These are phyloP conservation scores for Oncorhynchus kisutch DNA, from an alignment of 2,113 vertebrate species.

Conservation along the genomic window DNA sequence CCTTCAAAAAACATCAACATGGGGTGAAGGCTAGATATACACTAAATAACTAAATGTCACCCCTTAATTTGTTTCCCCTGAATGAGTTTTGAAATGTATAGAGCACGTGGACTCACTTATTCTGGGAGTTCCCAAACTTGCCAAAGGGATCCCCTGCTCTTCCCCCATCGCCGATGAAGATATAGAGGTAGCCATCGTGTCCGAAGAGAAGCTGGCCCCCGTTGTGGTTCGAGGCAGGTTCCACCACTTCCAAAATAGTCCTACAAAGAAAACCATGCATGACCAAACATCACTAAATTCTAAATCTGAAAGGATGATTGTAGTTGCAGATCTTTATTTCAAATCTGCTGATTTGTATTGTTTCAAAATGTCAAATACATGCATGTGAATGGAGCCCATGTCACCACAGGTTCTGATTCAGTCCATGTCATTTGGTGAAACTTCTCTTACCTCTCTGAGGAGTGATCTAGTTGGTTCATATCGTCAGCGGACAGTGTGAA, in stretches of 20 bases:
- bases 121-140: slow-evolving; percentile 82
- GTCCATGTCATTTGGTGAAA: neutral
- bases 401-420: neutral
- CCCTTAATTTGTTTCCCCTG: too few species aligned
- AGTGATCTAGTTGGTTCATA: slow-evolving; percentile 76
- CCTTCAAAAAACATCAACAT: too few species aligned
- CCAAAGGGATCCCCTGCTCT: slow-evolving; percentile 81
- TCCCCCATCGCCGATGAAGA: slow-evolving; percentile 82
- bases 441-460: slow-evolving; percentile 73
- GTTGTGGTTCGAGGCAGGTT: slow-evolving; percentile 83
- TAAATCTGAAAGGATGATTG: too few species aligned
- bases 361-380: neutral
- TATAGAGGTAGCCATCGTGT: slow-evolving; percentile 77
- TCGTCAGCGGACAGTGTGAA: slow-evolving; percentile 72
- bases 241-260: slow-evolving; percentile 75
- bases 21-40: too few species aligned
- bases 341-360: neutral
- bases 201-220: slow-evolving; percentile 82
- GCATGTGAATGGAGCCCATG: neutral
- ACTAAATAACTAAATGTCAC: too few species aligned
- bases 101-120: slow-evolving; percentile 69
- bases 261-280: slow-evolving; percentile 42
- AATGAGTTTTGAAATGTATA: neutral
- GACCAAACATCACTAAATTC: neutral
- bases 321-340: neutral